Evolutionary conservation across 2,797 vertebrate species (phyloP), one percentile per base, ranked within the genome.

Genomic region (Xenops minutus): DNA sequence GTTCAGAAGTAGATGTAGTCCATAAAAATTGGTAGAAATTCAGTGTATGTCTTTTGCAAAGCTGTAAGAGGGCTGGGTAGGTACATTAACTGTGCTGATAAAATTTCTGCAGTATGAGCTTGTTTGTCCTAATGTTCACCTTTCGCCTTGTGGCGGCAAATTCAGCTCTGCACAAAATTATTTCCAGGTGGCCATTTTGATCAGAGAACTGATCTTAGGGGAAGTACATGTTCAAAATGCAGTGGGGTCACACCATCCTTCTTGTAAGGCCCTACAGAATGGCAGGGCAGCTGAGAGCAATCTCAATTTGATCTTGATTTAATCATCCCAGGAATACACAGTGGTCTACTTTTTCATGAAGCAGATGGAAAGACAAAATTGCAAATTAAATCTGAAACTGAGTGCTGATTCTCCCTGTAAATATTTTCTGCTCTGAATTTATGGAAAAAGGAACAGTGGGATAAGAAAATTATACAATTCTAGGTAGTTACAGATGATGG

Each of bases 171-270:
- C n/a, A 71, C 32, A 68, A 68, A 86, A 93, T 95, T 79, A 92
- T 59, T 97, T 94, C 78, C 78, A 89, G 67, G 54, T 92, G 54
- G 92, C 59, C 14, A 34, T 91, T 94, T 73, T 77, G 58, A 86
- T 92, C 54, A 80, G 58, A 76, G 41, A 90, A 63, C 30, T 83
- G 66, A 71, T 71, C 67, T 30, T 68, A 64, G 77, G 44, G 71
- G 39, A 87, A 94, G 55, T 44, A 71, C 37, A 13, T 24, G 30
- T 92, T 72, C 62, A 51, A 84, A 93, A 74, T 76, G 34, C n/a
- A n/a, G 9, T 32, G 27, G 39, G 36, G 39, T 88, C 86, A 84
- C 58, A 72, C 77, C 12, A 4, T 34, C 39, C 27, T 64, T 64
- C 77, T 83, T 83, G 46, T 83, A 36, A 73, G n/a, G 10, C 61